These are phyloP conservation scores for Papilio protenor DNA, from an alignment of 2,888 invertebrate genomes.

Conservation along the genomic window DNA sequence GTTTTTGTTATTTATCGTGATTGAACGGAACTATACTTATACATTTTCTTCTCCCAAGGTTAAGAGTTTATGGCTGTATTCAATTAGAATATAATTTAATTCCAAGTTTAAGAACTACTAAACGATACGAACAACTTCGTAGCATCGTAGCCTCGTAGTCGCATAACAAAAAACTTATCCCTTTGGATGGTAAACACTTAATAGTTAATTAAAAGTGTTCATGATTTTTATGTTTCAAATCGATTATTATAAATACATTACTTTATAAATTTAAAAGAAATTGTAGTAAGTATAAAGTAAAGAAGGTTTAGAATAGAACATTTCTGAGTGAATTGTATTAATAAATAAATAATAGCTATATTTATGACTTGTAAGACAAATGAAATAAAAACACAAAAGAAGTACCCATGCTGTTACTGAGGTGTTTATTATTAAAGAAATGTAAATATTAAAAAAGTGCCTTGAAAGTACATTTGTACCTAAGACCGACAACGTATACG, in stretches of 20 bases:
- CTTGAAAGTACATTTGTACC: neutral
- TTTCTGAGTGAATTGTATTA: neutral
- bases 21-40: neutral
- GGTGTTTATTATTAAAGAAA: neutral
- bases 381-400: neutral
- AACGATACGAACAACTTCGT: constrained; percentile 5
- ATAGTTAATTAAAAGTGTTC: neutral
- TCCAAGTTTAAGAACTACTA: neutral
- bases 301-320: neutral
- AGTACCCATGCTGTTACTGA: neutral
- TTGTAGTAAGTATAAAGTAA: neutral
- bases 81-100: neutral
- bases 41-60: neutral
- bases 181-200: neutral
- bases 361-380: neutral
- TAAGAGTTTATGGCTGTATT: neutral
- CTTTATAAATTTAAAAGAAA: neutral
- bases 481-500: neutral
- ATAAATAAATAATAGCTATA: neutral
- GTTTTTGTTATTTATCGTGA: neutral
- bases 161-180: neutral
- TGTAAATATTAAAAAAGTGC: neutral
- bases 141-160: neutral
- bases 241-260: neutral
- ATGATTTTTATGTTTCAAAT: neutral